These are phyloP conservation scores for Brachylomia viminalis DNA, from an alignment of 2,888 invertebrate genomes.

Conservation along the genomic window DNA sequence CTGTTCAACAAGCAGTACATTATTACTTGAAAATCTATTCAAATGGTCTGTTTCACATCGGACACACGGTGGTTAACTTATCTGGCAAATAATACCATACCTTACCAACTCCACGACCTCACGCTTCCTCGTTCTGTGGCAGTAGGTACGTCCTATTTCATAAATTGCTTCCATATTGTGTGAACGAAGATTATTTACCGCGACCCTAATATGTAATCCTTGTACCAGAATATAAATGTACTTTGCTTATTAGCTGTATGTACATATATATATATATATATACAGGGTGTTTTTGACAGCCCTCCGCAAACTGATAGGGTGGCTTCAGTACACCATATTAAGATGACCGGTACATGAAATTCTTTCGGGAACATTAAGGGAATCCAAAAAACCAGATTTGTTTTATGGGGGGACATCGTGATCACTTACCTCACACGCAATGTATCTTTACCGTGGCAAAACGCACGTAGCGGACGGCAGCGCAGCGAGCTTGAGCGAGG, in stretches of 20 bases:
- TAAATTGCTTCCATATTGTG: constrained; percentile 61
- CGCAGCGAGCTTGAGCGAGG: no score
- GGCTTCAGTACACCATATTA: no score
- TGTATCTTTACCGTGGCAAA: no score
- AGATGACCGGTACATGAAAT: no score
- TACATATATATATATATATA: background rate
- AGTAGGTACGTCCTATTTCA: constrained; percentile 49
- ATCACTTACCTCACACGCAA: no score
- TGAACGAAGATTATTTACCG: constrained; percentile 56
- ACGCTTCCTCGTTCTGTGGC: constrained; percentile 3
- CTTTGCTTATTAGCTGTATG: constrained; percentile 35
- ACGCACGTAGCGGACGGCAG: no score
- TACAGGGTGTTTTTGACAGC: no score
- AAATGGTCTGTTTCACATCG: background rate
- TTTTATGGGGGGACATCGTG: no score
- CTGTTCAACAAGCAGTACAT: background rate
- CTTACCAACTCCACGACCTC: constrained; percentile 23
- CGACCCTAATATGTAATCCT: constrained; percentile 49
- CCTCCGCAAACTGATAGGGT: no score
- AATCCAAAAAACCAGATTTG: no score
- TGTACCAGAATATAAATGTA: constrained; percentile 49
- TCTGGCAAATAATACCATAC: background rate
- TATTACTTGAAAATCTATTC: background rate
- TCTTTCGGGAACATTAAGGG: no score
- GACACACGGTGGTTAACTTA: background rate